Percentiles rank a stretch among this genome's conserved stretches.
These are phyloP conservation scores for Tachyglossus aculeatus DNA, from an alignment of 2,797 vertebrate species.

Conservation along the genomic window DNA sequence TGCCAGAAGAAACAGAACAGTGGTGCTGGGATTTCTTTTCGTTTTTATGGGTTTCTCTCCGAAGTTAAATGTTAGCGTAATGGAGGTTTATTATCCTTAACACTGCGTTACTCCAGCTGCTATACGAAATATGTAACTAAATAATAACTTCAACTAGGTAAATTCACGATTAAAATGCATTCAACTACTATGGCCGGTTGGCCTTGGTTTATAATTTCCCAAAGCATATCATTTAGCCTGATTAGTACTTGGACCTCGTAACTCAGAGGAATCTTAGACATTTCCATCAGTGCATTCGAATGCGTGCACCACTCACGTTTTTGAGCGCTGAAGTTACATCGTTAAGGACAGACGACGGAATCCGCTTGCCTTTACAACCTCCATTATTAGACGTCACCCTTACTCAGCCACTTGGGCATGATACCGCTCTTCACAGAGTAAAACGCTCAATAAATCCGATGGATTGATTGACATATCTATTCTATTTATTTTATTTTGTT, in stretches of 20 bases:
- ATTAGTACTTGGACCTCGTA: slow-evolving; percentile 53
- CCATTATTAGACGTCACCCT: too few species aligned
- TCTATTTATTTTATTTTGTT: too few species aligned
- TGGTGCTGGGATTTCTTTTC: slow-evolving; percentile 33
- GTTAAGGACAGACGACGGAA: slow-evolving; percentile 59
- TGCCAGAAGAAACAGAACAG: slow-evolving; percentile 39
- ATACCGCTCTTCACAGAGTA: too few species aligned
- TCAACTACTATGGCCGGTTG: slow-evolving; percentile 50
- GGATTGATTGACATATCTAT: too few species aligned
- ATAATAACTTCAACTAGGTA: slow-evolving; percentile 58
- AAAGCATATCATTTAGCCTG: slow-evolving; percentile 31
- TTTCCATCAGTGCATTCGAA: slow-evolving; percentile 60
- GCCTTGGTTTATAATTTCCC: slow-evolving; percentile 55
- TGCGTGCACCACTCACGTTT: slow-evolving; percentile 50
- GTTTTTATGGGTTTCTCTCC: slow-evolving; percentile 33
- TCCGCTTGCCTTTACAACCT: slow-evolving; percentile 65
- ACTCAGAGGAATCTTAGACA: slow-evolving; percentile 35
- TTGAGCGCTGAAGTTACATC: slow-evolving; percentile 59
- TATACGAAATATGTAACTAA: slow-evolving; percentile 58
- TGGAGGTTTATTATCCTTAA: slow-evolving; percentile 56
- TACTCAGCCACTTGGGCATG: too few species aligned
- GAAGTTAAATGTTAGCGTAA: slow-evolving; percentile 47
- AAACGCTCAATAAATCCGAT: too few species aligned
- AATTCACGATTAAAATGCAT: slow-evolving; percentile 41
- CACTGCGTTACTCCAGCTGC: slow-evolving; percentile 33